A percentile compares a stretch with the other conserved stretches of the same genome.
Evolutionary conservation across 2,888 invertebrate species (phyloP).

Genomic region (Metellina segmentata): DNA sequence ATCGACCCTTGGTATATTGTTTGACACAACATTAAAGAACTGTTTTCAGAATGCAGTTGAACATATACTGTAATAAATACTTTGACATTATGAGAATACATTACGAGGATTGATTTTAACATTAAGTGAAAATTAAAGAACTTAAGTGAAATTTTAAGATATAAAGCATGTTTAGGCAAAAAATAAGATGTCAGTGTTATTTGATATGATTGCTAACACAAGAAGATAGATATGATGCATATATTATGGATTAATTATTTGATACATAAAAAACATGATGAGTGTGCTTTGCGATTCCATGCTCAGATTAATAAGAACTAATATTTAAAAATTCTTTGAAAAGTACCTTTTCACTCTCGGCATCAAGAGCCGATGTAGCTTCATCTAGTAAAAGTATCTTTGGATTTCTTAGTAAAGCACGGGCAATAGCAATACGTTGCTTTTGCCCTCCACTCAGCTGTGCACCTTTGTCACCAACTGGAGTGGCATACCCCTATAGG

Average conservation of each 20-base stretch:
- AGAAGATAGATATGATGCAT: no score
- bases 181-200: no score
- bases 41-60: no score
- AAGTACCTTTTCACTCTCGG: constrained; percentile 80
- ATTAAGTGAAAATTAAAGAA: no score
- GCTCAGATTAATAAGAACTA: background rate
- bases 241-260: background rate
- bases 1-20: no score
- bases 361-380: constrained; percentile 81
- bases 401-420: constrained; percentile 78
- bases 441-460: constrained; percentile 82
- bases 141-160: no score
- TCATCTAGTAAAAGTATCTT: constrained; percentile 79
- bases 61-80: no score
- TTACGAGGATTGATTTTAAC: no score
- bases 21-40: no score
- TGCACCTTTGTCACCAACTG: constrained; percentile 80
- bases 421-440: constrained; percentile 79
- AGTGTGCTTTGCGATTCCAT: background rate
- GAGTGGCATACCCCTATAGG: constrained; percentile 82
- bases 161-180: no score
- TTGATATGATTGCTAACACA: no score
- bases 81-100: no score
- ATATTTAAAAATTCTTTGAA: background rate
- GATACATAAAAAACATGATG: background rate